Evolutionary conservation across 1,140 invertebrate species (phyloP).

Genomic region (Mamestra configurata): DNA sequence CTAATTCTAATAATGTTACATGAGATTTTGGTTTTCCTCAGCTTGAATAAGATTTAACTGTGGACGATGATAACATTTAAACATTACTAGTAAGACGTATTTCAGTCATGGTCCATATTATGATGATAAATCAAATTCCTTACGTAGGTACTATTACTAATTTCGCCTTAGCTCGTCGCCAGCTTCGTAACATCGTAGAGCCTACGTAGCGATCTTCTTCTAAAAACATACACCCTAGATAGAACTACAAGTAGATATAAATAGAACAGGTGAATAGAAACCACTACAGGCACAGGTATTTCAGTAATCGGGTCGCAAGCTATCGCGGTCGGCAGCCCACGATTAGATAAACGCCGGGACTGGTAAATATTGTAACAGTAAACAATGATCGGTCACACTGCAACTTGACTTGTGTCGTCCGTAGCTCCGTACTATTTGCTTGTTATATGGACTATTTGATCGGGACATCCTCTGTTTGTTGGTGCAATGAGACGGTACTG

Average conservation of each 20-base stretch:
- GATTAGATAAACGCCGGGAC: constrained; percentile 79
- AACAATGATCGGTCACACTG: constrained; percentile 72
- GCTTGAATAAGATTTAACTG: too few relatives aligned
- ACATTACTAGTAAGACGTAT: too few relatives aligned
- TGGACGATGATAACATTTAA: too few relatives aligned
- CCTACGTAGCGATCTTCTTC: not conserved
- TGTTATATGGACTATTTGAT: constrained; percentile 17
- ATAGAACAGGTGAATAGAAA: constrained; percentile 77
- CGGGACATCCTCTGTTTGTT: constrained; percentile 32
- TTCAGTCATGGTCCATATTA: too few relatives aligned
- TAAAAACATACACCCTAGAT: not conserved
- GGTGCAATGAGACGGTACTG: not conserved
- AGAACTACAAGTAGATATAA: constrained; percentile 49
- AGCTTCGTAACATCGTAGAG: too few relatives aligned
- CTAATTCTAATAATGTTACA: too few relatives aligned
- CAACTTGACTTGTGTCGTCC: constrained; percentile 26
- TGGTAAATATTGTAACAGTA: constrained; percentile 77
- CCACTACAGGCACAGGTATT: constrained; percentile 56
- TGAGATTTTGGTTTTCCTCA: too few relatives aligned
- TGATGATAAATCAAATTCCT: too few relatives aligned
- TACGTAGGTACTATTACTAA: too few relatives aligned
- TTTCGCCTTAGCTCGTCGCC: too few relatives aligned
- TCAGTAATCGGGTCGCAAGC: constrained; percentile 80
- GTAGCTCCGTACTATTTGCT: constrained; percentile 45
- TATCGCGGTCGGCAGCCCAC: constrained; percentile 75